Evolutionary conservation across 2,113 vertebrate species (phyloP), one percentile per base, ranked within the genome.

Genomic region (Syngnathus floridae): DNA sequence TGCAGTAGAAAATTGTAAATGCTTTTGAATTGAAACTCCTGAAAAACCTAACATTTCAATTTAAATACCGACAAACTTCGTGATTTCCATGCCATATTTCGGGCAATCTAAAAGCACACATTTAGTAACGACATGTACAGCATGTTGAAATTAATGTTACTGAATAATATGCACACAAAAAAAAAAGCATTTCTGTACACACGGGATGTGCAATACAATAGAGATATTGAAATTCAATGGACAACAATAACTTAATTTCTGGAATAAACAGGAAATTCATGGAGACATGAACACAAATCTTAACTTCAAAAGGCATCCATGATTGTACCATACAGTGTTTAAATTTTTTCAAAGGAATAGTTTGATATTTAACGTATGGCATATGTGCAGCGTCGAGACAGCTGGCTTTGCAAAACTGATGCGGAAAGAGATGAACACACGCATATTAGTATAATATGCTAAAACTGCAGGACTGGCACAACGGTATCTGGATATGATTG

Each of bases 241-340:
- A 69, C 5, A 58, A 51, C 66, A 80, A 82, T 80, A 78, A 86
- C 72, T 81, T 76, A 84, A 66, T 59, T 70, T 62, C 55, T 72
- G 72, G 38, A 72, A 69, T 62, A 63, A 68, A 78, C 59, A 46
- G 9, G n/a, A 67, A 73, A 61, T 66, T 51, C 45, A 52, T 54
- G 48, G 54, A 73, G 49, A 71, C 74, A 58, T 68, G 66, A 76
- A 80, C 72, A 51, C 68, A 60, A 66, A 67, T 51, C 38, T 77
- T 38, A 84, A 63, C 62, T 62, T 60, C 54, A 61, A 69, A 70
- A 66, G 37, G 61, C 35, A 52, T 69, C 57, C 35, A 36, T 60
- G n/a, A 9, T 61, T 61, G 79, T 75, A 79, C 73, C 76, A 11
- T 75, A 69, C 73, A 76, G 74, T 54, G 21, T 57, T 65, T 63